A percentile compares a stretch with the other conserved stretches of the same genome.
Conservation (phyloP, 2,797 vertebrate species). For the Megalops cyprinoides region DNA sequence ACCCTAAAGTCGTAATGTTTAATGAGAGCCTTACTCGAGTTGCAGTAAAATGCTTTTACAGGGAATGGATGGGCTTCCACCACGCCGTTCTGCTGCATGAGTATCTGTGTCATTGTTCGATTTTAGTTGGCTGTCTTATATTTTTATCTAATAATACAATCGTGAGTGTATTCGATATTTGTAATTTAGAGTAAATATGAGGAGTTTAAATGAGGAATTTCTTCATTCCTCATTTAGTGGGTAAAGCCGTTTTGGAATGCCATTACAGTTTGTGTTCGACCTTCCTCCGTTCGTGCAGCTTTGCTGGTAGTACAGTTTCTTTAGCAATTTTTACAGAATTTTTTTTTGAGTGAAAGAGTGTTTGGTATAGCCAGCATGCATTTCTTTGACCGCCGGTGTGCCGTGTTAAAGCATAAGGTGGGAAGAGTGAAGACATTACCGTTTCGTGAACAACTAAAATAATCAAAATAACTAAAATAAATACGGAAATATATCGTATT, state of each 20-base stretch:
- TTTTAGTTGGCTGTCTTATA: slow-evolving; percentile 17
- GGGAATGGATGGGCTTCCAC: slow-evolving; percentile 52
- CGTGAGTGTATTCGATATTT: background rate
- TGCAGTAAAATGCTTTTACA: slow-evolving; percentile 73
- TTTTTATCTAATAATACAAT: background rate
- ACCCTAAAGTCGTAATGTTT: slow-evolving; percentile 88
- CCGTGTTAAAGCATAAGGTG: too few species aligned
- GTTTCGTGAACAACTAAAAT: background rate
- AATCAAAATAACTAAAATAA: too few species aligned
- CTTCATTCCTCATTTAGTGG: background rate
- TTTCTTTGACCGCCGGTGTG: too few species aligned
- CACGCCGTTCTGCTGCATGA: slow-evolving; percentile 55
- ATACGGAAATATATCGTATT: too few species aligned
- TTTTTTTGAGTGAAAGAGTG: background rate
- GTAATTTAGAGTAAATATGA: background rate
- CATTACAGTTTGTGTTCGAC: background rate
- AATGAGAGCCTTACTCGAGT: slow-evolving; percentile 83
- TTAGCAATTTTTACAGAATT: background rate
- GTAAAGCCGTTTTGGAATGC: background rate
- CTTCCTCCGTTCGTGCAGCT: background rate
- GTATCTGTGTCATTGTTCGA: slow-evolving; percentile 23
- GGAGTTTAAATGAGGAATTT: background rate
- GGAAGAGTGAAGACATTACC: too few species aligned
- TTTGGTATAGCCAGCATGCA: background rate
- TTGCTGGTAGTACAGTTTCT: background rate